Evolutionary conservation across 2,888 invertebrate genomes (phyloP), one percentile per base, ranked within the genome.

Genomic region (Heteromyza rotundicornis): DNA sequence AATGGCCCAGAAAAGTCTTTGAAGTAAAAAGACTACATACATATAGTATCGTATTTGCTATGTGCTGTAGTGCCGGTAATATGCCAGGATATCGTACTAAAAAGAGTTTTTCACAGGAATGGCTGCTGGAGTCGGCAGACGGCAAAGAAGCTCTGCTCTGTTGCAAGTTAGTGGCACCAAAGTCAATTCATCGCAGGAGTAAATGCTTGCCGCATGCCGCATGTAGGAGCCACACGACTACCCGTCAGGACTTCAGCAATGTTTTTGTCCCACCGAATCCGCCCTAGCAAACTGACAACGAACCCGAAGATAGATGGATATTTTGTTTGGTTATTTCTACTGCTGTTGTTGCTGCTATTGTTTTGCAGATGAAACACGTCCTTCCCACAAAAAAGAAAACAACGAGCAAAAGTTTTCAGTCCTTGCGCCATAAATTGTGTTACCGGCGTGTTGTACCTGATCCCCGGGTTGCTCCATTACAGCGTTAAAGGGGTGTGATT

Each of bases 381-480:
- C 32, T 27, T 12, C 51, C 58, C 56, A 59, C 16, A 49, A 35
- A 60, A 62, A 49, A 53, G 36, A 57, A 5, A 57, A 44, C 27
- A 54, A 60, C 54, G 54, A 44, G 60, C 35, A 62, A 62, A 66
- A 64, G 57, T 63, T 66, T 61, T 59, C 63, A 59, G 57, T 49
- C 60, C 63, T 24, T 53, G 49, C 59, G 60, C 60, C 59, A 57
- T 64, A 64, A 64, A 64, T 64, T 59, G 56, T 56, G 19, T 61
- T 51, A 52, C 60, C 59, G 49, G 54, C 60, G 47, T 57, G 49
- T 57, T 47, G 27, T 27, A 57, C 56, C 56, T 57, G 57, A 64
- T 51, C 22, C 27, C 40, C 23, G 51, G 17, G 44, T 36, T 36
- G 57, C 63, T 58, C 35, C 36, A 50, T 24, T 50, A 36, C 40